A percentile compares a stretch with the other conserved stretches of the same genome.
phyloP scores from a whole-genome alignment of 2,888 invertebrate genomes.

The Griposia aprilina region DNA sequence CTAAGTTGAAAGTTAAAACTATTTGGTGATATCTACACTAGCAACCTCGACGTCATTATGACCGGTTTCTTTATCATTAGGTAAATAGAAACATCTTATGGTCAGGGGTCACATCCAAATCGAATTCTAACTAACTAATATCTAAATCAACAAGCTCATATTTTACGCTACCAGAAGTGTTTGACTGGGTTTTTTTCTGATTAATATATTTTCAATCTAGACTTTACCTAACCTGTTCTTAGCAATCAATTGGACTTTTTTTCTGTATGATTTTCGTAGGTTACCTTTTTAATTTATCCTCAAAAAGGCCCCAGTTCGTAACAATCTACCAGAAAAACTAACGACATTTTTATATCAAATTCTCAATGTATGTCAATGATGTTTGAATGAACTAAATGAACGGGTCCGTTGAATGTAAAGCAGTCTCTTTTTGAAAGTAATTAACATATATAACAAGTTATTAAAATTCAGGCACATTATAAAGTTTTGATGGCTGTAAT shows the following conservation, averaged over 20 bases:
- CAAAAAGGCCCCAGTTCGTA: neutral
- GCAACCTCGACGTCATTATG: neutral
- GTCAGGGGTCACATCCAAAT: neutral
- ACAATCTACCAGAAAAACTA: neutral
- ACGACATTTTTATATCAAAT: conserved; percentile 16
- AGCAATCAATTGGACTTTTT: neutral
- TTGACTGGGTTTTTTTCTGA: neutral
- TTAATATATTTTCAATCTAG: conserved; percentile 7
- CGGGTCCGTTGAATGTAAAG: conserved; percentile 38
- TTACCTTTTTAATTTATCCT: neutral
- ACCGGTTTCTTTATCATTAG: neutral
- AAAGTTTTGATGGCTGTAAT: conserved; percentile 43
- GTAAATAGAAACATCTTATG: neutral
- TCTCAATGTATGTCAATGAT: conserved; percentile 34
- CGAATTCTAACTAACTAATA: neutral
- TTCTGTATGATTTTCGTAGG: neutral
- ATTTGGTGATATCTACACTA: neutral
- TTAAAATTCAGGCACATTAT: conserved; percentile 47
- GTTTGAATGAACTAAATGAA: conserved; percentile 43
- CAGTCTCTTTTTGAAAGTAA: conserved; percentile 43
- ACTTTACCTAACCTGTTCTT: neutral
- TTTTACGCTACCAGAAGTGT: neutral
- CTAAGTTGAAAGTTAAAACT: too few species aligned
- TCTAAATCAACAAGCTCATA: neutral
- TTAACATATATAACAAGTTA: conserved; percentile 58